Evolutionary conservation across 2,888 invertebrate species (phyloP).

Genomic region (Matsumyia berberina): DNA sequence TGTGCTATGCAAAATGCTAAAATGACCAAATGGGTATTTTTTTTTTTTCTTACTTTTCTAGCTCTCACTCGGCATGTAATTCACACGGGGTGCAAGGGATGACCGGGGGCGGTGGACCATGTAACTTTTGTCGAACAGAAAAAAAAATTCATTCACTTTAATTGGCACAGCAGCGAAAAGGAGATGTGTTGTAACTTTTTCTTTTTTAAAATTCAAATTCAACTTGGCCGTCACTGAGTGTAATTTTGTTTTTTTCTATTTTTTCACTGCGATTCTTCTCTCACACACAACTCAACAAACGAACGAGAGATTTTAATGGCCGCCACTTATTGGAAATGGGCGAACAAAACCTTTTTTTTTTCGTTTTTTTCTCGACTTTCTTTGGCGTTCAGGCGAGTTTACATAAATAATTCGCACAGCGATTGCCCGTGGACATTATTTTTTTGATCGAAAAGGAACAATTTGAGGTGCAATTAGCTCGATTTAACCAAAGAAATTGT

Average conservation of each 20-base stretch:
- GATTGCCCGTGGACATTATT: constrained; percentile 42
- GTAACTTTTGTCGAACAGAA: constrained; percentile 26
- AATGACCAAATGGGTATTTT: constrained; percentile 13
- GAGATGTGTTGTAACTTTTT: constrained; percentile 24
- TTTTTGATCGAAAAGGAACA: constrained; percentile 47
- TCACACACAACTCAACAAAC: constrained; percentile 18
- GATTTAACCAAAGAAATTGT: constrained; percentile 73
- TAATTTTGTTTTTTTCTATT: constrained; percentile 22
- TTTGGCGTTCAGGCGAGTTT: constrained; percentile 34
- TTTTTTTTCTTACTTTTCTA: constrained; percentile 3
- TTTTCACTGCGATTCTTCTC: constrained; percentile 35
- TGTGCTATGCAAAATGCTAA: constrained; percentile 37
- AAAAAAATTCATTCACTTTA: constrained; percentile 40
- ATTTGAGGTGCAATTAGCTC: constrained; percentile 44
- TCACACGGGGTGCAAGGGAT: too few relatives aligned
- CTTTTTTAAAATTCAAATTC: constrained; percentile 41
- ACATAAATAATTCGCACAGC: constrained; percentile 53
- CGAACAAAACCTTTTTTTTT: constrained; percentile 47
- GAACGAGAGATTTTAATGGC: constrained; percentile 71
- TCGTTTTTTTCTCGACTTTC: constrained; percentile 11
- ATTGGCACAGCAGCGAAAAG: constrained; percentile 51
- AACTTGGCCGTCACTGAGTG: constrained; percentile 32
- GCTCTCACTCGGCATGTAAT: constrained; percentile 24
- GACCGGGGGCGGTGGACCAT: constrained; percentile 1
- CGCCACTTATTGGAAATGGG: constrained; percentile 76